Base-by-base conservation (phyloP, 2,113 vertebrate genomes). In the Corvus cornix region DNA sequence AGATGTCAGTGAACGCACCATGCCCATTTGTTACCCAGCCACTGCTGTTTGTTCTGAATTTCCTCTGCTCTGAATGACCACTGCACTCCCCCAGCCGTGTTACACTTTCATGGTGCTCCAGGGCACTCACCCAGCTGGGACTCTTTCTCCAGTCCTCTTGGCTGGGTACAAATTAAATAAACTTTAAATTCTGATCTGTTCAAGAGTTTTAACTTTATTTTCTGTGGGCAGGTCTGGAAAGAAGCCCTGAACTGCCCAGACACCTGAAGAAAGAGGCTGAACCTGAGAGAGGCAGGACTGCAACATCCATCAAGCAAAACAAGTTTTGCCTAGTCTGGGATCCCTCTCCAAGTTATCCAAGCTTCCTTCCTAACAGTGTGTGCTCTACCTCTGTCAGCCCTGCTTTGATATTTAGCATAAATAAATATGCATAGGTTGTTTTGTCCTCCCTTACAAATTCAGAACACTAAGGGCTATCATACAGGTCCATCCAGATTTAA, bases 21-120 rank as follows among this genome's bases (percentile, higher is more conserved):
- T 20, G 70, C 9, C 49, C 44, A 22, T 81, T 90, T 92, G 76
- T 35, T 62, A 82, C 63, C 51, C 67, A 55, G 16, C 8, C 7
- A 3, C 63, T 28, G 21, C 60, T 78, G 73, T 86, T 16, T 27
- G 10, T 19, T 75, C 23, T 18, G 13, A 17, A 43, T 53, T 59
- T 62, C 81, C 62, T 52, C 37, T 89, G 64, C 66, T 78, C 73
- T 52, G 17, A 10, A 56, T 69, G 41, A 48, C 55, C 88, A 55
- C 5, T 1, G 73, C 58, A 59, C 68, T 91, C 35, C 30, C 27
- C 23, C 30, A 74, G 63, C 3, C 1, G 0, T 11, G 44, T 11
- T 43, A 8, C 18, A 7, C 43, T 37, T 19, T 0, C 15, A 2
- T 0, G 1, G 16, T 28, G 37, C 63, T 62, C 26, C 72, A 33